Evolutionary conservation across 2,113 vertebrate genomes (phyloP).

Genomic region (Lampris megalopsis): DNA sequence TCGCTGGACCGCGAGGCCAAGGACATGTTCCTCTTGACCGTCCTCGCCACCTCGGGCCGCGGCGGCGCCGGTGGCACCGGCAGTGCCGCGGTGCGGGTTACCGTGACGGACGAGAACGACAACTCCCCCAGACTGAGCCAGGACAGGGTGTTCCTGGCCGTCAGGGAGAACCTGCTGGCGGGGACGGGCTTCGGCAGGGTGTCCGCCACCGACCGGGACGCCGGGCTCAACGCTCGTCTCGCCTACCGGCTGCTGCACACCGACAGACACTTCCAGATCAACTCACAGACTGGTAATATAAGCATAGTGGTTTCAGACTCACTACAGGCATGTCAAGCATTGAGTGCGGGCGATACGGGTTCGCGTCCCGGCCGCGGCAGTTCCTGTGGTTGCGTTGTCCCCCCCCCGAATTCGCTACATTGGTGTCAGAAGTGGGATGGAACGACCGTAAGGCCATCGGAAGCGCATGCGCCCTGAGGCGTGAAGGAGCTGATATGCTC

Average conservation of each 20-base stretch:
- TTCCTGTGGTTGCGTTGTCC: too few relatives aligned
- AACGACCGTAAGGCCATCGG: too few relatives aligned
- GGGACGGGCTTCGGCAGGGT: constrained; percentile 90
- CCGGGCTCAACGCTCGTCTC: constrained; percentile 91
- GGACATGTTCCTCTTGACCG: constrained; percentile 90
- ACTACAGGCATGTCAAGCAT: background rate
- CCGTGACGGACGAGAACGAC: constrained; percentile 93
- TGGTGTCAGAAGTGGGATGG: too few relatives aligned
- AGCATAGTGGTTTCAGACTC: background rate
- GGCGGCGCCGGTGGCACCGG: constrained; percentile 85
- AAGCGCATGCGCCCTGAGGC: too few relatives aligned
- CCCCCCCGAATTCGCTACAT: too few relatives aligned
- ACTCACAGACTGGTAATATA: constrained; percentile 90
- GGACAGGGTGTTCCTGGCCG: constrained; percentile 93
- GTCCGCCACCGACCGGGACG: constrained; percentile 90
- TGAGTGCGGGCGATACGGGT: too few relatives aligned
- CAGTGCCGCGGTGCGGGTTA: constrained; percentile 89
- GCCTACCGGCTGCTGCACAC: constrained; percentile 88
- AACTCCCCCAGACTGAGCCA: constrained; percentile 92
- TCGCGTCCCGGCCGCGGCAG: too few relatives aligned
- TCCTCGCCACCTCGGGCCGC: constrained; percentile 86
- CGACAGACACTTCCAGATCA: constrained; percentile 90
- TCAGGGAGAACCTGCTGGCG: constrained; percentile 89
- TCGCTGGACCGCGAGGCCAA: constrained; percentile 91
- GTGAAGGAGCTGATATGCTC: too few relatives aligned